Evolutionary conservation across 2,888 invertebrate species (phyloP).

Genomic region (Pardosa pseudoannulata): DNA sequence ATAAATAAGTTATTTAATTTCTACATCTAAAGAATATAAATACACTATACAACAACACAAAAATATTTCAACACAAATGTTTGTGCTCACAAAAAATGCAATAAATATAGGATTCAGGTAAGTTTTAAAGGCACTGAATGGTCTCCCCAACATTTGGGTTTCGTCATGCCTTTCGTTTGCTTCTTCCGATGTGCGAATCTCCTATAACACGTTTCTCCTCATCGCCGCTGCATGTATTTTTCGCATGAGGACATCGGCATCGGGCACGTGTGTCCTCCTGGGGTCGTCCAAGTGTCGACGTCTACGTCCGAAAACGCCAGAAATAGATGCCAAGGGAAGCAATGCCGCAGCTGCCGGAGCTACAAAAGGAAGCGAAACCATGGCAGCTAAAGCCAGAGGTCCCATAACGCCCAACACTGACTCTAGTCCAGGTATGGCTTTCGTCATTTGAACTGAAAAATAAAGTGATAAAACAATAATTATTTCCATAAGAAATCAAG

Average conservation of each 20-base stretch:
- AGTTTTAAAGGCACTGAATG: no score
- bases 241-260: constrained; percentile 33
- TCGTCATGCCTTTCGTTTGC: no score
- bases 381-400: constrained; percentile 57
- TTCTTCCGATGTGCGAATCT: no score
- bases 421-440: constrained; percentile 48
- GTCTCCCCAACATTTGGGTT: no score
- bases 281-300: constrained; percentile 40
- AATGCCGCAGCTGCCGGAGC: constrained; percentile 63
- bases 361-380: constrained; percentile 56
- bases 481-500: no score
- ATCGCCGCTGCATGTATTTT: constrained; percentile 46
- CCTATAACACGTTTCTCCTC: constrained; percentile 18
- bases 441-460: constrained; percentile 16
- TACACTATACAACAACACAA: not conserved
- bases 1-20: not conserved
- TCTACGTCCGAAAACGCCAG: constrained; percentile 48
- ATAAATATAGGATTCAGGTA: no score
- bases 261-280: not conserved
- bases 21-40: not conserved
- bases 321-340: constrained; percentile 45
- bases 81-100: no score
- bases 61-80: not conserved
- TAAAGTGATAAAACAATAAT: no score
- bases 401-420: constrained; percentile 51